phyloP scores from a whole-genome alignment of 2,888 invertebrate genomes.

The Trichopoda pennipes region DNA sequence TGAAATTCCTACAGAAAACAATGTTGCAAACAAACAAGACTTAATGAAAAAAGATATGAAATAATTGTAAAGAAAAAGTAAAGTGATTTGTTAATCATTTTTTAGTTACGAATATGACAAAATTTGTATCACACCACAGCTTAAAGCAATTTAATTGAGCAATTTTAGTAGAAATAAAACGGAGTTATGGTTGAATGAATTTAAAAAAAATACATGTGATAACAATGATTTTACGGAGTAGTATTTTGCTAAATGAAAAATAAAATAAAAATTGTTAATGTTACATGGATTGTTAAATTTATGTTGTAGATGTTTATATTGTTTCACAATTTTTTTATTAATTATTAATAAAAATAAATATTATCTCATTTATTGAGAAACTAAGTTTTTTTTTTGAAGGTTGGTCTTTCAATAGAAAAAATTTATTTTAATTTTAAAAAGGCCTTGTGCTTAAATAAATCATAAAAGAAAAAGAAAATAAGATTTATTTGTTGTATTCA shows the following conservation, averaged over 20 bases:
- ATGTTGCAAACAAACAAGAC: conserved; percentile 11
- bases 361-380: no score
- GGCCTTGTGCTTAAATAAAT: no score
- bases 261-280: no score
- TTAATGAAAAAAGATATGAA: conserved; percentile 34
- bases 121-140: conserved; percentile 9
- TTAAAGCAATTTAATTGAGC: conserved; percentile 14
- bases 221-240: background rate
- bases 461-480: no score
- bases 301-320: no score
- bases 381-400: no score
- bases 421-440: no score
- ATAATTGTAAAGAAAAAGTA: conserved; percentile 13
- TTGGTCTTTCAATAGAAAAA: no score
- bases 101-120: conserved; percentile 17
- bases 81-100: conserved; percentile 27
- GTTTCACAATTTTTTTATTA: no score
- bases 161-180: conserved; percentile 23
- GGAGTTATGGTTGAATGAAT: conserved; percentile 19
- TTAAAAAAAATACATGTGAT: background rate
- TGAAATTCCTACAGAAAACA: conserved; percentile 29
- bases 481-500: no score
- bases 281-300: background rate
- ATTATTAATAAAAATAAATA: no score
- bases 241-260: background rate